These are phyloP conservation scores for Trissolcus basalis DNA, from an alignment of 1,140 invertebrate species.

Conservation along the genomic window DNA sequence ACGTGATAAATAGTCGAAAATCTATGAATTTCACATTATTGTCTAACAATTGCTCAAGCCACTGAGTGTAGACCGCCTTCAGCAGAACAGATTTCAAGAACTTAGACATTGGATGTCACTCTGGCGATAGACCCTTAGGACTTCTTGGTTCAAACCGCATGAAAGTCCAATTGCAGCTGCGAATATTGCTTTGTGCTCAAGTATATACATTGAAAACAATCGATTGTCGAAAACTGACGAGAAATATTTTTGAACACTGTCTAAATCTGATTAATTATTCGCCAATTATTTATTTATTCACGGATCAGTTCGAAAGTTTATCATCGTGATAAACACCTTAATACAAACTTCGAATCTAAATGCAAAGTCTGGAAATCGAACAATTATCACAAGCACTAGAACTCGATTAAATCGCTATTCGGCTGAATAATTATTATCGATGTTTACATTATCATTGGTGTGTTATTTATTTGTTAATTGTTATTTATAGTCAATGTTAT, in stretches of 20 bases:
- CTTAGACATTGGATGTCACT: conserved; percentile 57
- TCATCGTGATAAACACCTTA: no score
- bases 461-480: no score
- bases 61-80: conserved; percentile 34
- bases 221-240: conserved; percentile 30
- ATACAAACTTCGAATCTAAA: no score
- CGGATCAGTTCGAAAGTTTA: no score
- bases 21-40: conserved; percentile 14
- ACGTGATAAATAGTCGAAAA: no score
- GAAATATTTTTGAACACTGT: conserved; percentile 42
- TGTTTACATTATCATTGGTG: no score
- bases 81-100: conserved; percentile 49
- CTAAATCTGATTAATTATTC: conserved; percentile 3
- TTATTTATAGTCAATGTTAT: no score
- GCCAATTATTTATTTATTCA: no score
- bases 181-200: conserved; percentile 50
- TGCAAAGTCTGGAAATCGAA: no score
- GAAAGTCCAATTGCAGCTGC: conserved; percentile 47
- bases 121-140: conserved; percentile 52
- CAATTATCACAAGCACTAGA: no score
- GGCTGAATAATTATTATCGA: no score
- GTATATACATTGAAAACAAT: conserved; percentile 49
- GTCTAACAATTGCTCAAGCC: conserved; percentile 14
- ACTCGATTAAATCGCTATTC: no score
- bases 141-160: conserved; percentile 49